Percentiles rank a stretch among this genome's conserved stretches.
Evolutionary conservation across 2,113 vertebrate genomes (phyloP).

Genomic region (Takifugu flavidus): DNA sequence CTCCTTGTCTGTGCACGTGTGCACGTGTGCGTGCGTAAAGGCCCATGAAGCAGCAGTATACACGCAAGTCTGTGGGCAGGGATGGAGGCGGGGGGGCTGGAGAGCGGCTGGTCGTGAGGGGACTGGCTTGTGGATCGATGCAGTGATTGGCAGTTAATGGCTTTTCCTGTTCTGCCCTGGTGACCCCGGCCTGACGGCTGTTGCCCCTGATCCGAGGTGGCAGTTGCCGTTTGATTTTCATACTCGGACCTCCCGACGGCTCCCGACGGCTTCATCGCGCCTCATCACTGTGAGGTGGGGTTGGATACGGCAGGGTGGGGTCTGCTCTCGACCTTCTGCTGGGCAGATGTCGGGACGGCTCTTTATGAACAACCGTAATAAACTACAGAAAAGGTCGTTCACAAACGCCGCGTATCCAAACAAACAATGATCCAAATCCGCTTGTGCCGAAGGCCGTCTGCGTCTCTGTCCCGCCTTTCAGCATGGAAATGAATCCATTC

Average conservation of each 20-base stretch:
- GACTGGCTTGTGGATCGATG: constrained; percentile 79
- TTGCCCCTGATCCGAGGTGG: constrained; percentile 79
- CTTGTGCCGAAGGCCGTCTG: constrained; percentile 45
- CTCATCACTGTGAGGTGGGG: constrained; percentile 77
- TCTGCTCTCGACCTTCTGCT: neutral
- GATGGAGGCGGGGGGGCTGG: constrained; percentile 19
- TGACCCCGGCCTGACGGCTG: constrained; percentile 79
- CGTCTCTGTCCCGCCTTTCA: constrained; percentile 34
- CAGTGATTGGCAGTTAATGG: constrained; percentile 84
- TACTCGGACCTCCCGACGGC: constrained; percentile 72
- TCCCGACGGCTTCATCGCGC: constrained; percentile 74
- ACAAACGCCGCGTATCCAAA: neutral
- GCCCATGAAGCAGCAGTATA: constrained; percentile 25
- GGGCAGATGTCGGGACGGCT: constrained; percentile 34
- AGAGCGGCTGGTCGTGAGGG: constrained; percentile 60
- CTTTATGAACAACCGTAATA: neutral
- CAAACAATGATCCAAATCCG: constrained; percentile 57
- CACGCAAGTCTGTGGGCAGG: constrained; percentile 51
- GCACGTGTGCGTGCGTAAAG: constrained; percentile 30
- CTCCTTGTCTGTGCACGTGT: constrained; percentile 11
- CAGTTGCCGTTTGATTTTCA: constrained; percentile 79
- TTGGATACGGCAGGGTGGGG: constrained; percentile 55
- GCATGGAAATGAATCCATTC: constrained; percentile 71
- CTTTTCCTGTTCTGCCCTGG: constrained; percentile 81
- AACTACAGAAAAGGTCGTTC: neutral